Evolutionary conservation across 2,888 invertebrate genomes (phyloP).

Genomic region (Tolmerus cingulatus): DNA sequence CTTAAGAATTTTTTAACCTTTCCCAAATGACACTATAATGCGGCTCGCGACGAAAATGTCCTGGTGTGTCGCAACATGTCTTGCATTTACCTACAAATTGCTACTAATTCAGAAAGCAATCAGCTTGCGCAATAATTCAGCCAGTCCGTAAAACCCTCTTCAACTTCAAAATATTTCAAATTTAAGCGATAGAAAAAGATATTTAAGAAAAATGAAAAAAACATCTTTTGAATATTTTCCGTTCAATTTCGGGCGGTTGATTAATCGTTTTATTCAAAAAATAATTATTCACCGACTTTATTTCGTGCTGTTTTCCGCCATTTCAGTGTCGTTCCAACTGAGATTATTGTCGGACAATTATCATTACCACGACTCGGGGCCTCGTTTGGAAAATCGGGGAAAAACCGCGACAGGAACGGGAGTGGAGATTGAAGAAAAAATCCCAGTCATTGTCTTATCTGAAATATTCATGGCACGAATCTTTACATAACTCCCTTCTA

Average conservation of each 20-base stretch:
- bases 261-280: not conserved
- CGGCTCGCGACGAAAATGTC: not conserved
- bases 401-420: not conserved
- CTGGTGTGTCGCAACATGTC: not conserved
- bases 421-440: not conserved
- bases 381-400: not conserved
- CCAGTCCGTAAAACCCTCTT: not conserved
- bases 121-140: not conserved
- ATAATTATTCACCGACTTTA: not conserved
- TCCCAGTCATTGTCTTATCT: not conserved
- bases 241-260: not conserved
- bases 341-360: not conserved
- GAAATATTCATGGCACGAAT: constrained; percentile 35
- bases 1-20: not conserved
- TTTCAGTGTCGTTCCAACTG: not conserved
- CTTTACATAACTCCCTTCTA: constrained; percentile 24
- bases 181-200: not conserved
- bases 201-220: not conserved
- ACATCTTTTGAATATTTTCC: not conserved
- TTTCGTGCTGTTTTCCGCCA: not conserved
- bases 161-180: not conserved
- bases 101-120: not conserved
- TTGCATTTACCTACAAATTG: not conserved
- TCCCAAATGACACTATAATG: not conserved
- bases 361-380: not conserved